These are phyloP conservation scores for Bombylius discolor DNA, from an alignment of 2,888 invertebrate species.

Conservation along the genomic window DNA sequence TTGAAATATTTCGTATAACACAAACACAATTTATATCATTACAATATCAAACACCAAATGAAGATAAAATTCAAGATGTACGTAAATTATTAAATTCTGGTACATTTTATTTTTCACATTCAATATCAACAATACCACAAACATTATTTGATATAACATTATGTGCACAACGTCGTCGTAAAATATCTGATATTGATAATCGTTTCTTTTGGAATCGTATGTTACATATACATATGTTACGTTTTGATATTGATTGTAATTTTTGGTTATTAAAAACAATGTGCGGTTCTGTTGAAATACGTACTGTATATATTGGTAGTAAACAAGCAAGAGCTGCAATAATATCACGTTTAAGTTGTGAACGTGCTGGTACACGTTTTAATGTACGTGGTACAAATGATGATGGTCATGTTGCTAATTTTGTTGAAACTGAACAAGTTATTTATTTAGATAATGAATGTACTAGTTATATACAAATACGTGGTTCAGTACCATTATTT, in stretches of 20 bases:
- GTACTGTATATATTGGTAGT: constrained; percentile 96
- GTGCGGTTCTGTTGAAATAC: constrained; percentile 95
- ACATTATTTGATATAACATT: constrained; percentile 77
- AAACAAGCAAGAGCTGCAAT: constrained; percentile 90
- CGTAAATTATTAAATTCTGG: constrained; percentile 93
- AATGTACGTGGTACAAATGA: constrained; percentile 99
- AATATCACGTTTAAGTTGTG: constrained; percentile 90
- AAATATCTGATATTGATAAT: constrained; percentile 73
- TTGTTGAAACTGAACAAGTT: constrained; percentile 99
- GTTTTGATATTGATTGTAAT: constrained; percentile 80
- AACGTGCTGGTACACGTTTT: constrained; percentile 94
- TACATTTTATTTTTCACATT: constrained; percentile 85
- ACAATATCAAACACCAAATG: constrained; percentile 51
- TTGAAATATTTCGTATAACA: constrained; percentile 89
- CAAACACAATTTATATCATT: constrained; percentile 84
- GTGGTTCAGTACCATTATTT: constrained; percentile 95
- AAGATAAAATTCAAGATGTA: constrained; percentile 49
- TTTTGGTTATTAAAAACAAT: constrained; percentile 90
- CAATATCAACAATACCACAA: constrained; percentile 22
- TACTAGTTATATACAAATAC: constrained; percentile 78
- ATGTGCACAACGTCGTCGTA: constrained; percentile 79
- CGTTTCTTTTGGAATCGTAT: constrained; percentile 98
- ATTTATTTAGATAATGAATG: constrained; percentile 83
- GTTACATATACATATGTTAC: constrained; percentile 81
- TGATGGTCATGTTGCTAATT: constrained; percentile 98